Evolutionary conservation across 1,140 invertebrate genomes (phyloP).

Genomic region (Macrosteles quadrilineatus): DNA sequence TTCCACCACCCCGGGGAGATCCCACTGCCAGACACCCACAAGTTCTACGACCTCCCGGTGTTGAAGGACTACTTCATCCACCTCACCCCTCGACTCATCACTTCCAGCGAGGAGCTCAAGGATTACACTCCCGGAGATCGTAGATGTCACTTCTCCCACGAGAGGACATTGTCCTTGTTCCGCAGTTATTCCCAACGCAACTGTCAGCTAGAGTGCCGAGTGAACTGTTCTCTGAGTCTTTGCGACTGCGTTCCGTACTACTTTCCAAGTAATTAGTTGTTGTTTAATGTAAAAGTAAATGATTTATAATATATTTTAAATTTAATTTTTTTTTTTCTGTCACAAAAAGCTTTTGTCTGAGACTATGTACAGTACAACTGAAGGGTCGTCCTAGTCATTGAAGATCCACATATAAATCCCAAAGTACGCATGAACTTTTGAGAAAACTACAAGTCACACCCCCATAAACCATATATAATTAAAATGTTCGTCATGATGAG

Average conservation of each 20-base stretch:
- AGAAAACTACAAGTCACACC: too few species aligned
- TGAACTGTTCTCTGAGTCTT: slow-evolving; percentile 46
- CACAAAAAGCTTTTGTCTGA: too few species aligned
- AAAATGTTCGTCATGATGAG: too few species aligned
- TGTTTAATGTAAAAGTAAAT: too few species aligned
- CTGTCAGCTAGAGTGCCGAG: slow-evolving; percentile 50
- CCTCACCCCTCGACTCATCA: slow-evolving; percentile 59
- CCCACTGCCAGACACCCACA: background rate
- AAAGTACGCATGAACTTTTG: too few species aligned
- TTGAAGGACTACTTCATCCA: background rate
- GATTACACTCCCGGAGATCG: slow-evolving; percentile 57
- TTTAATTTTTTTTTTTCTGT: too few species aligned
- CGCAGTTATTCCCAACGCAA: slow-evolving; percentile 52
- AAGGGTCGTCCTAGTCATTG: too few species aligned
- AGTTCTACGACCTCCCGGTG: background rate
- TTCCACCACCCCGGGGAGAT: background rate
- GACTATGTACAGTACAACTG: too few species aligned
- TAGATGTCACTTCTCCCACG: slow-evolving; percentile 63
- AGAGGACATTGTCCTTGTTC: slow-evolving; percentile 62
- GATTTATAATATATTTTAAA: too few species aligned
- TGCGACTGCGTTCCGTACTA: slow-evolving; percentile 59
- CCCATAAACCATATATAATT: too few species aligned
- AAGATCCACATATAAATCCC: too few species aligned
- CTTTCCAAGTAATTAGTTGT: slow-evolving; percentile 69
- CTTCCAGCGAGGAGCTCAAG: slow-evolving; percentile 58